Base-by-base conservation (phyloP, 2,888 invertebrate genomes). In the Odontothrips loti region DNA sequence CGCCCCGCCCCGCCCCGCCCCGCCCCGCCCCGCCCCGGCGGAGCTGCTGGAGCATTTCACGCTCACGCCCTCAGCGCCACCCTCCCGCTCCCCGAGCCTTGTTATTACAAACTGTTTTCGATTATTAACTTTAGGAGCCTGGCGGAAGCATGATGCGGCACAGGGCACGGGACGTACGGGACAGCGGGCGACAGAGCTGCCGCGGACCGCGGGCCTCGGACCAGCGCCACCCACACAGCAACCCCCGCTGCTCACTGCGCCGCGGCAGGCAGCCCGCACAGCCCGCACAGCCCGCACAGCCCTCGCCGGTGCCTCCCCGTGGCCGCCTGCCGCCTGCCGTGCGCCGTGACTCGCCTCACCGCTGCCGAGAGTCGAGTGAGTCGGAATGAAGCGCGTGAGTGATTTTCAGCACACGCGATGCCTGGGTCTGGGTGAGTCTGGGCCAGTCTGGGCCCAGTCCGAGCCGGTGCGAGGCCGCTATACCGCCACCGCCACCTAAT, bases 61-160 rank as follows among this genome's bases (percentile, higher is more conserved):
- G 51, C 51, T 12, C 51, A n/a, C 23, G 63, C 63, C 63, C n/a
- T n/a, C 51, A 9, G 48, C 15, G 51, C 51, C 2, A n/a, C 58
- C 58, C 58, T 58, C 20, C 58, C n/a, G 15, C 58, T 58, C 58
- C 15, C 0, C 58, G 68, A 12, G 68, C 12, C 68, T 23, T 75
- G 68, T 75, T 75, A 75, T 75, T 75, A 75, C 68, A 75, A 75
- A 75, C 27, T 75, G 68, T 27, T 75, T 27, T 75, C 68, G 68
- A 75, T 75, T 75, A 75, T 75, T 75, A 75, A 75, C 68, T 75
- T n/a, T 75, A 27, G 68, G 68, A 75, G 58, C 58, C 58, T 58
- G 6, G 17, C 58, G 58, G 17, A n/a, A 43, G 34, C 34, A 6
- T 43, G 34, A 43, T 43, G 34, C 34, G 34, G 34, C 34, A 43